Base-by-base conservation (phyloP, 2,797 vertebrate genomes). In the Ctenopoma multispine region DNA sequence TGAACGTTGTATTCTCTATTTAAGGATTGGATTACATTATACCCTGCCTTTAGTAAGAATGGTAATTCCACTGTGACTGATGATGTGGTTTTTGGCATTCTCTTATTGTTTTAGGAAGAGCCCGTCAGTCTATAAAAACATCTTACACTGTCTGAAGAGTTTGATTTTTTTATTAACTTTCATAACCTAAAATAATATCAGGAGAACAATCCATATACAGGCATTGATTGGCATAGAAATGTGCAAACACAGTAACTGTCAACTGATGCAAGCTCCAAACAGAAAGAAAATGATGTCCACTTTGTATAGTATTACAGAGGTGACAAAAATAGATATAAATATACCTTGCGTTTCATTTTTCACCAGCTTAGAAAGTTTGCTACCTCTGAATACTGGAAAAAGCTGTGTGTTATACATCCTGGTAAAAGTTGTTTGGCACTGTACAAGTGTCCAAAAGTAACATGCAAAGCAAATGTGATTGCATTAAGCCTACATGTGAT, bases 151-250 rank as follows among this genome's bases (percentile, higher is more conserved):
- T 75, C 82, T 64, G 84, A 82, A 87, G 82, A 89, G 65, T 75
- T 91, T 73, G 76, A 79, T 86, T 90, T 86, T 90, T 73, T 92
- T 93, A 92, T 93, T 92, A 89, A 87, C 72, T 81, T 92, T 93
- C 86, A 93, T 92, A 91, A 91, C 90, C 90, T 92, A 93, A 92
- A 90, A 92, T 87, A 91, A 89, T 80, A 91, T 90, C 87, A 87
- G 82, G 85, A 92, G 86, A 93, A 92, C 82, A 92, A 86, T 94
- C 89, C 89, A 92, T 92, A 91, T 90, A 94, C 92, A 94, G 92
- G 91, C 90, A 92, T 83, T 85, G 86, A 86, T 86, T 87, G 91
- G 90, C 90, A 89, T 90, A 86, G 85, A 91, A 92, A 93, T 77
- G 80, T 87, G 87, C 83, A 83, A 88, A 84, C 85, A 77, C 84